Conservation (phyloP, 2,113 vertebrate genomes). For the Camelus bactrianus region DNA sequence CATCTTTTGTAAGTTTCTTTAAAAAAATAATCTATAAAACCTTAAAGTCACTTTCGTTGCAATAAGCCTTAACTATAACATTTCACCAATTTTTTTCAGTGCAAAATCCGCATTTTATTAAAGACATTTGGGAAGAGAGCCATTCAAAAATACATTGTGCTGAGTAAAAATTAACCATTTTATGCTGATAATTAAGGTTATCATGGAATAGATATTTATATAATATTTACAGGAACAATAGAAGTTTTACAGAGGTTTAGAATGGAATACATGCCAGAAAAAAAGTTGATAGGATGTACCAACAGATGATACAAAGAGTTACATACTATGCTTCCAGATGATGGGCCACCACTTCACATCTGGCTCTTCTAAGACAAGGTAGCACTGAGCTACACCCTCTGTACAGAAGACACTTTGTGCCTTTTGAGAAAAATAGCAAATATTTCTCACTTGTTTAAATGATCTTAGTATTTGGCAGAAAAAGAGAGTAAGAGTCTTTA, state of each 20-base stretch:
- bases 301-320: slow-evolving; percentile 90
- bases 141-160: slow-evolving; percentile 94
- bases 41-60: too few relatives aligned
- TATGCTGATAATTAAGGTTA: slow-evolving; percentile 91
- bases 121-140: slow-evolving; percentile 93
- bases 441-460: slow-evolving; percentile 78
- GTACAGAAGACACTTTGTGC: slow-evolving; percentile 65
- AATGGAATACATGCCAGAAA: slow-evolving; percentile 92
- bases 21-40: too few relatives aligned
- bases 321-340: slow-evolving; percentile 73
- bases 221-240: slow-evolving; percentile 91
- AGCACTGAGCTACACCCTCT: slow-evolving; percentile 26
- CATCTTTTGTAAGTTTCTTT: too few relatives aligned
- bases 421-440: slow-evolving; percentile 66
- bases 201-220: slow-evolving; percentile 88
- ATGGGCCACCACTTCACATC: slow-evolving; percentile 13
- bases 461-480: slow-evolving; percentile 70
- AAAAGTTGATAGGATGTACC: slow-evolving; percentile 87
- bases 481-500: slow-evolving; percentile 70
- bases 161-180: slow-evolving; percentile 93
- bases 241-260: slow-evolving; percentile 89
- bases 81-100: slow-evolving; percentile 73
- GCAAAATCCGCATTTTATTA: slow-evolving; percentile 93
- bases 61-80: too few relatives aligned
- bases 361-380: slow-evolving; percentile 61